Percentiles rank a stretch among this genome's conserved stretches.
Conservation (phyloP, 2,113 vertebrate species). For the Saccopteryx leptura region DNA sequence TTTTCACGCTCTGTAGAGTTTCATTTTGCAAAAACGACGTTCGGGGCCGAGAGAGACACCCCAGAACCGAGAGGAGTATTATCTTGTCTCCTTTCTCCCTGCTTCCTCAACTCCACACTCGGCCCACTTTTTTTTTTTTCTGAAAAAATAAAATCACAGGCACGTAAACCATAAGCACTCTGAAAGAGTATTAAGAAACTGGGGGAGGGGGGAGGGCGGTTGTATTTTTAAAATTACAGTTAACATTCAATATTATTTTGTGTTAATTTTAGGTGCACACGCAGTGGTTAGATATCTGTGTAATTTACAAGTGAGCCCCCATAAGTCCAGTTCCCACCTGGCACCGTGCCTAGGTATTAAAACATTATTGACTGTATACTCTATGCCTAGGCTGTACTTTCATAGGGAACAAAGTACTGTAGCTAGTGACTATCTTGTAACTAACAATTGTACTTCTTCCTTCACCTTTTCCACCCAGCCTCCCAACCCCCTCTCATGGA, state of each 20-base stretch:
- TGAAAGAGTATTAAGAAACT: not conserved
- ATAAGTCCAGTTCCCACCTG: not conserved
- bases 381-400: not conserved
- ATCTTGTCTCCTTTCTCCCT: not conserved
- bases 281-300: not conserved
- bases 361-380: not conserved
- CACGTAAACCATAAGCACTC: not conserved
- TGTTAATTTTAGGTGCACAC: not conserved
- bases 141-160: not conserved
- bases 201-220: not conserved
- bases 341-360: not conserved
- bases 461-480: not conserved
- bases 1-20: not conserved
- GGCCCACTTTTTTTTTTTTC: not conserved
- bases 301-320: not conserved
- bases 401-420: not conserved
- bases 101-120: not conserved
- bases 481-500: not conserved
- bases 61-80: not conserved
- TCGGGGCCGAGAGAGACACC: not conserved
- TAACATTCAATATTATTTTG: not conserved
- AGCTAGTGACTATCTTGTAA: not conserved
- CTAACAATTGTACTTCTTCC: not conserved
- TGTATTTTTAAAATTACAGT: not conserved
- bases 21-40: slow-evolving; percentile 20